These are phyloP conservation scores for Mionectes olivaceus DNA, from an alignment of 2,797 vertebrate species.

Conservation along the genomic window DNA sequence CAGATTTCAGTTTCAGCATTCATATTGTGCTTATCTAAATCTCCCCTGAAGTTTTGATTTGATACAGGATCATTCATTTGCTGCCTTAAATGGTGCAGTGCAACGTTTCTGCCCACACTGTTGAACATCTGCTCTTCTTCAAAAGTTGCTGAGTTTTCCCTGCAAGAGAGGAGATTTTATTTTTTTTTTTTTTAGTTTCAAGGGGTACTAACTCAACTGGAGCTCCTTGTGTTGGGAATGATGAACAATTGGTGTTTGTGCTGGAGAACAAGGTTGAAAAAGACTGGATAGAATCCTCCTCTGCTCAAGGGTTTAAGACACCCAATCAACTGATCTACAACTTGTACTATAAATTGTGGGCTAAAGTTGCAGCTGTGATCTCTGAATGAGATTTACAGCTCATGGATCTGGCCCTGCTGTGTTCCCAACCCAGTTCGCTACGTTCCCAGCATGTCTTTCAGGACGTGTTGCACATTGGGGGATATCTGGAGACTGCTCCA, in stretches of 20 bases:
- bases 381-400: not conserved
- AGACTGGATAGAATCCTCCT: not conserved
- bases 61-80: not conserved
- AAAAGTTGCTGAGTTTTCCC: not conserved
- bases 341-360: not conserved
- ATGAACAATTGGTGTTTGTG: not conserved
- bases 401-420: not conserved
- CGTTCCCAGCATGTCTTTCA: not conserved
- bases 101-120: not conserved
- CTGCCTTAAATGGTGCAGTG: not conserved
- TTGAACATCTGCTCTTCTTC: conserved; percentile 29
- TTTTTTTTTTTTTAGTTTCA: not conserved
- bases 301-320: not conserved
- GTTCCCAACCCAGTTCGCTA: not conserved
- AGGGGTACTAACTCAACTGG: not conserved
- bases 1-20: conserved; percentile 9
- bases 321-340: not conserved
- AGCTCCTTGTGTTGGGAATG: not conserved
- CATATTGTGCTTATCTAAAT: not conserved
- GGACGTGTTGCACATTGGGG: not conserved
- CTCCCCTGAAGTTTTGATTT: conserved; percentile 29
- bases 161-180: not conserved
- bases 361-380: conserved; percentile 15
- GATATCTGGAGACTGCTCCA: not conserved
- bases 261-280: not conserved